Base-by-base conservation (phyloP, 2,113 vertebrate species). In the Atlantisia rogersi region DNA sequence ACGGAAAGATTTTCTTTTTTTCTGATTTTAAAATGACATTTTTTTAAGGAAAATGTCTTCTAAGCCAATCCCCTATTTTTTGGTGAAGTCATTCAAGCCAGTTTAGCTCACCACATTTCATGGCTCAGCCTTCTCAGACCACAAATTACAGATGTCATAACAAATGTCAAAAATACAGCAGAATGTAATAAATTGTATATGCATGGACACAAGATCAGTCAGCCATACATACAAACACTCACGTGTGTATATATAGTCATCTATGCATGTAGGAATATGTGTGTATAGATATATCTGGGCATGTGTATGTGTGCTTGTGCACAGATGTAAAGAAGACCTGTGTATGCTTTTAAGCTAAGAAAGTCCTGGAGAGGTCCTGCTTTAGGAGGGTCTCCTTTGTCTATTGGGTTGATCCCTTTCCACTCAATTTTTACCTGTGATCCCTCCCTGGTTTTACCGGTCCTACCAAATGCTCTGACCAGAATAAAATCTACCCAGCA, bases 111-210 rank as follows among this genome's bases (percentile, higher is more conserved):
- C 91, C 86, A 40, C 74, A 91, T 89, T 89, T 87, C 88, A 94
- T 79, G 91, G 88, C 63, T 91, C 88, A 89, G 70, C 58, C 88
- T 88, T 88, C 77, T 92, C 74, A 73, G 86, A 94, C 91, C 95
- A 89, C 96, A 97, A 94, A 96, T 96, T 96, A 92, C 25, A 95
- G 94, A 95, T 79, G 86, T 76, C 83, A 67, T 55, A 87, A 96
- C 40, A 84, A 87, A 82, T 48, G 94, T 96, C 94, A 95, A 94
- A 97, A 96, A 96, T 96, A 95, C 75, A 93, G 80, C 58, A 48
- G 58, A 59, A 62, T 35, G 21, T 76, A 86, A 89, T 82, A 73
- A 79, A 60, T 94, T 75, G 65, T 86, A 95, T 87, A 91, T 58
- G 81, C 86, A 75, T 28, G 42, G 65, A 69, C 81, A 84, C 35